Evolutionary conservation across 2,797 vertebrate genomes (phyloP).

Genomic region (Poeciliopsis infans): DNA sequence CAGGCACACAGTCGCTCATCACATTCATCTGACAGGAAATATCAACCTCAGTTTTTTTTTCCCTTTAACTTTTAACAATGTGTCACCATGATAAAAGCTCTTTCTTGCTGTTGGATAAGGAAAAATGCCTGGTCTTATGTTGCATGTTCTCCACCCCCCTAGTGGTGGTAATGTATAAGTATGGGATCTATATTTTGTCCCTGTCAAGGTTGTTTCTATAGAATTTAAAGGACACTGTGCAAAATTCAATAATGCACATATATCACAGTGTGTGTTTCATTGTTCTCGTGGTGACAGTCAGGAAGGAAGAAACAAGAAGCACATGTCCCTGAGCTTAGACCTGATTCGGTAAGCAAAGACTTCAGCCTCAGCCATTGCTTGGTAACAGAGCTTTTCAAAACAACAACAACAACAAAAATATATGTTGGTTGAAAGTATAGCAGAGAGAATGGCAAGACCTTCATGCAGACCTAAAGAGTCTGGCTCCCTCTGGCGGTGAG

Average conservation of each 20-base stretch:
- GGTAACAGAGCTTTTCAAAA: neutral
- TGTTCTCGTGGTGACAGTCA: constrained; percentile 9
- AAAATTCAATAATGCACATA: constrained; percentile 28
- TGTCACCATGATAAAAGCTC: neutral
- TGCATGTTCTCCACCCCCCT: constrained; percentile 49
- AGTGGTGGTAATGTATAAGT: constrained; percentile 19
- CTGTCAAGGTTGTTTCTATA: constrained; percentile 56
- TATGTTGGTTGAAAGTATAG: neutral
- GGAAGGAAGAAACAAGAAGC: neutral
- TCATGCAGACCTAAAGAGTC: neutral
- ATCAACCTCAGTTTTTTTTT: constrained; percentile 39
- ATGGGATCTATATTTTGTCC: constrained; percentile 15
- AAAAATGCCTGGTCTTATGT: neutral
- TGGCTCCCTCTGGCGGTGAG: constrained; percentile 58
- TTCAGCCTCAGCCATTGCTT: neutral
- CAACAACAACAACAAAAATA: neutral
- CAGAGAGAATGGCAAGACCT: neutral
- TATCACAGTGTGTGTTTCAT: constrained; percentile 43
- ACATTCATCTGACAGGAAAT: constrained; percentile 21
- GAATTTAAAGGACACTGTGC: constrained; percentile 44
- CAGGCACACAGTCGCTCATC: neutral
- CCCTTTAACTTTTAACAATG: neutral
- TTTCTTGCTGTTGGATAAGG: neutral
- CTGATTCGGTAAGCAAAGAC: neutral
- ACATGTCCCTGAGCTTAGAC: neutral